Percentiles rank a stretch among this genome's conserved stretches.
phyloP scores from a whole-genome alignment of 1,140 invertebrate genomes.

The Hestina assimilis region DNA sequence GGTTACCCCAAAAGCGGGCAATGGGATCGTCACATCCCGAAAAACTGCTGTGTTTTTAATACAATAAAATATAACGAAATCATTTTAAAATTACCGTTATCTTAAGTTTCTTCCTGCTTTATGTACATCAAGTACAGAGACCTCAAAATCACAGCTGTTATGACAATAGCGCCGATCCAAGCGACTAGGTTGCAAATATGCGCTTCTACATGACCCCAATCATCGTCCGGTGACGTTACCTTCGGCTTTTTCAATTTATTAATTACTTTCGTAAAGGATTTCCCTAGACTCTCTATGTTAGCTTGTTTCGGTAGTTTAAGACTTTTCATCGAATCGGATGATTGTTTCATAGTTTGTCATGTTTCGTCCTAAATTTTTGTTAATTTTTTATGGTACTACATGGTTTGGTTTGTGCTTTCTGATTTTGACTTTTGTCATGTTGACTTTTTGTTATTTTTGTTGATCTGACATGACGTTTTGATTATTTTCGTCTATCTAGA shows the following conservation, averaged over 20 bases:
- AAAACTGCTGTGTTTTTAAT: too few species aligned
- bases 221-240: not conserved
- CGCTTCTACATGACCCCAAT: not conserved
- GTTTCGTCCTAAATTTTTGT: not conserved
- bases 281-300: not conserved
- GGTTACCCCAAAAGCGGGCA: too few species aligned
- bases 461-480: too few species aligned
- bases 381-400: not conserved
- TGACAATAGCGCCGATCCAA: conserved; percentile 33
- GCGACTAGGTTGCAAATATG: conserved; percentile 26
- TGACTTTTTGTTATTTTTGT: too few species aligned
- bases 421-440: not conserved
- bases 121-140: conserved; percentile 45
- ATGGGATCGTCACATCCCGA: too few species aligned
- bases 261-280: not conserved
- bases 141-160: conserved; percentile 31
- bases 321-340: not conserved
- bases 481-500: too few species aligned
- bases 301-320: not conserved
- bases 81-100: conserved; percentile 8
- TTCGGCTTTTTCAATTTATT: not conserved
- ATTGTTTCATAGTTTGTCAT: conserved; percentile 7
- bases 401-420: not conserved
- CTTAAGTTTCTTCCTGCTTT: conserved; percentile 31
- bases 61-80: too few species aligned